Conservation (phyloP, 2,797 vertebrate species). For the Epinephelus coioides region DNA sequence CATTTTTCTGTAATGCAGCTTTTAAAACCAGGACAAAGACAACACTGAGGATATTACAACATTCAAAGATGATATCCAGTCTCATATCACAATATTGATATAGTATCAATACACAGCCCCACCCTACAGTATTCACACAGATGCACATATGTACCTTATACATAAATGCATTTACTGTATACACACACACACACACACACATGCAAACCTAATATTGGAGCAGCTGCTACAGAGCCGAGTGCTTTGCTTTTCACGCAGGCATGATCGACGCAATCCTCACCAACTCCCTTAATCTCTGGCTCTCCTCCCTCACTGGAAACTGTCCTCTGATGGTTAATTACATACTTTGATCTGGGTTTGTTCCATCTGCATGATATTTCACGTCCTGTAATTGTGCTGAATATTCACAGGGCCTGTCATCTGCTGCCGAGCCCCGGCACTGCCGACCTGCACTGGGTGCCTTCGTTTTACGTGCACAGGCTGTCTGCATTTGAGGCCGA, state of each 20-base stretch:
- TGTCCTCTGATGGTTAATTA: constrained; percentile 79
- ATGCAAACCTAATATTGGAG: not conserved
- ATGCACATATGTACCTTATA: not conserved
- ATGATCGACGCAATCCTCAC: constrained; percentile 42
- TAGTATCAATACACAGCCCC: too few species aligned
- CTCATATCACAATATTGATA: too few species aligned
- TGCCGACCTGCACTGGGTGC: constrained; percentile 1
- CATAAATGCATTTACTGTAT: not conserved
- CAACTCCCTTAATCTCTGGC: constrained; percentile 63
- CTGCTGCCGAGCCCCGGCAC: constrained; percentile 27
- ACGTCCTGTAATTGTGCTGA: constrained; percentile 77
- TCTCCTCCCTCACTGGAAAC: constrained; percentile 70
- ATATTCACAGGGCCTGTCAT: constrained; percentile 66
- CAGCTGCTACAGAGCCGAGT: constrained; percentile 29
- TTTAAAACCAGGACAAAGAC: too few species aligned
- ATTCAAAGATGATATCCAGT: too few species aligned
- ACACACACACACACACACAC: not conserved
- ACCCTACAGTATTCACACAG: not conserved
- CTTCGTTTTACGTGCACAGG: constrained; percentile 12
- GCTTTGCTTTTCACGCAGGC: constrained; percentile 30
- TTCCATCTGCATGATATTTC: constrained; percentile 78
- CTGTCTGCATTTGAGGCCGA: constrained; percentile 26
- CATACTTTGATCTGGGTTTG: constrained; percentile 83
- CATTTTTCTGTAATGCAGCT: too few species aligned
- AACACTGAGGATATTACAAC: too few species aligned